Conservation (phyloP, 2,797 vertebrate genomes). For the Vespertilio murinus region DNA sequence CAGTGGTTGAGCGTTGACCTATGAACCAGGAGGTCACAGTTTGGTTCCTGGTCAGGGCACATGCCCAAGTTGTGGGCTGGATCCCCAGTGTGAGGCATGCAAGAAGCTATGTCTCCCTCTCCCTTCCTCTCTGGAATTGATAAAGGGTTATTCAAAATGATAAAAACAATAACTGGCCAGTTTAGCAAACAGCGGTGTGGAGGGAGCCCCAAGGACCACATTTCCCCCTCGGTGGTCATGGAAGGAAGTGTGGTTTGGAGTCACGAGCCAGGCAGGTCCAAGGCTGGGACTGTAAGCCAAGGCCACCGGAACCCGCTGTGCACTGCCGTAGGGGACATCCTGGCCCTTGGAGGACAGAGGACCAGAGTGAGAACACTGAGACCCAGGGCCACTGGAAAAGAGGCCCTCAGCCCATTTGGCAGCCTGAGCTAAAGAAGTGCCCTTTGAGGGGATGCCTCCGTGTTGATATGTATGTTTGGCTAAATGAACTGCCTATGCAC, state of each 20-base stretch:
- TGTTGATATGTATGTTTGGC: accelerated
- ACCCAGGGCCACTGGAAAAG: not conserved
- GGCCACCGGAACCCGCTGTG: accelerated
- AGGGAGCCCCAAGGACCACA: accelerated
- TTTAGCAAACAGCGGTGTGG: not conserved
- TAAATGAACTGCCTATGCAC: not conserved
- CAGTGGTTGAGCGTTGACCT: too few species aligned
- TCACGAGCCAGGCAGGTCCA: not conserved
- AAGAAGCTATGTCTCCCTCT: too few species aligned
- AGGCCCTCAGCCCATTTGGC: accelerated
- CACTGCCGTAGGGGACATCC: accelerated
- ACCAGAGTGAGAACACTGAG: too few species aligned
- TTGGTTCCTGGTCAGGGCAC: too few species aligned
- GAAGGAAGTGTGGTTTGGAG: not conserved
- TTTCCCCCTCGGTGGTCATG: too few species aligned
- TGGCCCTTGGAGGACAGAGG: not conserved
- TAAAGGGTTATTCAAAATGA: too few species aligned
- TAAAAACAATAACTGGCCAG: not conserved
- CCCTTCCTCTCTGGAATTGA: too few species aligned
- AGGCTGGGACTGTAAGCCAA: not conserved
- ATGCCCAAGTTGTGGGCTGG: too few species aligned
- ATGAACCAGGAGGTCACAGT: too few species aligned
- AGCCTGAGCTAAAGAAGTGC: too few species aligned
- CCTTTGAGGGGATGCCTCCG: not conserved
- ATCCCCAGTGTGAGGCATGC: too few species aligned